Base-by-base conservation (phyloP, 2,113 vertebrate species). In the Callocephalon fimbriatum region DNA sequence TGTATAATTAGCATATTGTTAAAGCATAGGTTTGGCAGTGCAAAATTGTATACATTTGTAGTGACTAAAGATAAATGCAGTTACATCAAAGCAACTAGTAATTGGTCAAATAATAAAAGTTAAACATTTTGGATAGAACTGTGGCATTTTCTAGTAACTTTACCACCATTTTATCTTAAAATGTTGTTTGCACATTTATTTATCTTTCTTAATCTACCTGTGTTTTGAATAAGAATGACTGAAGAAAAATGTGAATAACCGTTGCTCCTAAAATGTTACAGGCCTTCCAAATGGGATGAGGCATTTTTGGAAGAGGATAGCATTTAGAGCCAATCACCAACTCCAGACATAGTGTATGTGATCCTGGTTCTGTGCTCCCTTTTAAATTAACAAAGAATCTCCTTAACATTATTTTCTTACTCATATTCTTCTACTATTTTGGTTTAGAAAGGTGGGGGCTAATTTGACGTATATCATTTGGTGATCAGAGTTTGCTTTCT, bases 1-100 rank as follows among this genome's bases (percentile, higher is more conserved):
- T 94, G 79, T 77, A 71, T 94, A 95, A 95, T 96, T 96, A 94
- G 79, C 82, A 93, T 92, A 77, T 71, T 90, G 63, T 96, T 95
- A 90, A 94, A 86, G 88, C 82, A 74, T 63, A 77, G 75, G 35
- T 93, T 92, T 61, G 38, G 81, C 86, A 93, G 73, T 83, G 44
- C 38, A 95, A 75, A 93, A 63, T 11, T 65, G 35, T 86, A 40
- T 80, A 74, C 7, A 12, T 86, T 96, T 94, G 88, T 50, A 58
- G n/a, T 70, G 72, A 73, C 63, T 88, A 15, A 56, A 83, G 45
- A 53, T 76, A 94, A 93, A 58, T 77, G 48, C 32, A 88, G 1
- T 83, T 93, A 10, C 12, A 70, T 66, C 54, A 59, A 73, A 65
- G 26, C 7, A 80, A 71, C 18, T 68, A 74, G 38, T 92, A 76